Evolutionary conservation across 2,113 vertebrate genomes (phyloP).

Genomic region (Acanthisitta chloris): DNA sequence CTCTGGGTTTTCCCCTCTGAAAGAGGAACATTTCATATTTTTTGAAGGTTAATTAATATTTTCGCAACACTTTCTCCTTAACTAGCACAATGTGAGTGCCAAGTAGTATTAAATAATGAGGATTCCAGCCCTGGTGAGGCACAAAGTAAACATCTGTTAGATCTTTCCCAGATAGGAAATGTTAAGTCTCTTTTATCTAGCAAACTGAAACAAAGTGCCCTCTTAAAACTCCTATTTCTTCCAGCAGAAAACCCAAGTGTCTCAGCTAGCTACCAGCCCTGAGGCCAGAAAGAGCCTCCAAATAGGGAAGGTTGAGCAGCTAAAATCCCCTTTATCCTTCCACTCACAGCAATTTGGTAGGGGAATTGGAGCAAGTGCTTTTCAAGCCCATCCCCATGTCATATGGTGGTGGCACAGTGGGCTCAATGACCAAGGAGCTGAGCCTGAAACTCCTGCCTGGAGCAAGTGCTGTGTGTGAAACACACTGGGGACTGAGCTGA

Average conservation of each 20-base stretch:
- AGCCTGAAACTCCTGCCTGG: neutral
- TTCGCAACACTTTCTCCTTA: neutral
- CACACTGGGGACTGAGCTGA: neutral
- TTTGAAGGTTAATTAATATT: constrained; percentile 9
- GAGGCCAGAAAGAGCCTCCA: neutral
- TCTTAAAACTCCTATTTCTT: neutral
- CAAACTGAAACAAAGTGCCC: neutral
- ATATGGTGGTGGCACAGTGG: neutral
- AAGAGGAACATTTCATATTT: neutral
- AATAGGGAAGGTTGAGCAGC: neutral
- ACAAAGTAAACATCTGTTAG: neutral
- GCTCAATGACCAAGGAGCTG: rapidly evolving
- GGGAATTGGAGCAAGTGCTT: neutral
- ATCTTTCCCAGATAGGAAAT: neutral
- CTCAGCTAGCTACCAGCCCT: neutral
- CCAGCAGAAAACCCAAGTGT: neutral
- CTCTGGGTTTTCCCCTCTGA: neutral
- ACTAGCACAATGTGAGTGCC: neutral
- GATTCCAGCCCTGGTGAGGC: neutral
- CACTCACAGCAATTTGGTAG: neutral
- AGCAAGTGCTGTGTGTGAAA: neutral
- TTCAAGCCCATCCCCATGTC: rapidly evolving
- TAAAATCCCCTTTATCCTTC: neutral
- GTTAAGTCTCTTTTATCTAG: neutral
- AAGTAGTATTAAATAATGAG: neutral